Evolutionary conservation across 2,888 invertebrate species (phyloP).

Genomic region (Choristoneura rosaceana): DNA sequence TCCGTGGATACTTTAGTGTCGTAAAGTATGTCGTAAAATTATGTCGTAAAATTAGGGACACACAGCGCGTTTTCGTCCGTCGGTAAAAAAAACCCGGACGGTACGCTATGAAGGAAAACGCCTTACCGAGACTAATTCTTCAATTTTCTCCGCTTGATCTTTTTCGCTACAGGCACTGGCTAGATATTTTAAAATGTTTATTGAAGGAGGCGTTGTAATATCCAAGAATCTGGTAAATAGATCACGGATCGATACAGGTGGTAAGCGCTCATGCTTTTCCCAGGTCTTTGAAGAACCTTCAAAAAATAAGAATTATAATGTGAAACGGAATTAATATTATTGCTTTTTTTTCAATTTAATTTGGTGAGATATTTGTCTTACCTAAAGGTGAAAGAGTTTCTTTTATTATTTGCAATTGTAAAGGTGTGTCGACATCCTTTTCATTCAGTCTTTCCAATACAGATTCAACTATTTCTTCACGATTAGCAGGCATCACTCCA

Average conservation of each 20-base stretch:
- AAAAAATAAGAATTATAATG: constrained; percentile 22
- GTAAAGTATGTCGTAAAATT: too few relatives aligned
- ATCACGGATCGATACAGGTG: constrained; percentile 89
- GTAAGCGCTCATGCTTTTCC: constrained; percentile 93
- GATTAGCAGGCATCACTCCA: constrained; percentile 95
- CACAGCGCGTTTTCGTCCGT: too few relatives aligned
- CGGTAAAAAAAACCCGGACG: too few relatives aligned
- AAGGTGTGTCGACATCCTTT: constrained; percentile 87
- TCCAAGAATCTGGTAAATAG: constrained; percentile 93
- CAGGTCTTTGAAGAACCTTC: constrained; percentile 93
- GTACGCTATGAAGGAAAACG: constrained; percentile 34
- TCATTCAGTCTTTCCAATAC: constrained; percentile 89
- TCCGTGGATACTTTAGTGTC: too few relatives aligned
- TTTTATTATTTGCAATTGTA: constrained; percentile 92
- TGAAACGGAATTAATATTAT: background rate
- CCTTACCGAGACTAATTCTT: constrained; percentile 89
- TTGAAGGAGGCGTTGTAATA: constrained; percentile 95
- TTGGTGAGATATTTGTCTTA: constrained; percentile 57
- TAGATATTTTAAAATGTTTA: constrained; percentile 92
- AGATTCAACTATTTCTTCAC: constrained; percentile 90
- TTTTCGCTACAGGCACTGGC: constrained; percentile 90
- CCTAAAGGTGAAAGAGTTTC: constrained; percentile 94
- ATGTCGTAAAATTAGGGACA: too few relatives aligned
- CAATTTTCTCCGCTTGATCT: constrained; percentile 89
- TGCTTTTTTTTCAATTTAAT: background rate